Evolutionary conservation across 2,888 invertebrate species (phyloP).

Genomic region (Pegoplata infirma): DNA sequence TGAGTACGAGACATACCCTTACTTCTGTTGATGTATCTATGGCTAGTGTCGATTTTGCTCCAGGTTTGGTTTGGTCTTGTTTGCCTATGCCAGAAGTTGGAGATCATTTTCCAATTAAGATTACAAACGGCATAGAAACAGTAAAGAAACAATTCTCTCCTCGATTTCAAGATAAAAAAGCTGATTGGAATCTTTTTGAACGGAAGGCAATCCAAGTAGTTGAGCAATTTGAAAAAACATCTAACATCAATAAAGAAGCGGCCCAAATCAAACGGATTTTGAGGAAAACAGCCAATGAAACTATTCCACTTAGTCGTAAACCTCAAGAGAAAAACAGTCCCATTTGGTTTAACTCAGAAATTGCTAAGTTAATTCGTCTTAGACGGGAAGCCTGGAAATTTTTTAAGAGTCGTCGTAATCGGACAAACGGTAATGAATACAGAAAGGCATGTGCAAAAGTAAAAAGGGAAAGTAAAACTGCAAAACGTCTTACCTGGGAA

Average conservation of each 20-base stretch:
- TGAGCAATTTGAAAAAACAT: too few species aligned
- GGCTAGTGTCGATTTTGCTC: constrained; percentile 4
- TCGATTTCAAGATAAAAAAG: background rate
- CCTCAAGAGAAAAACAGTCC: background rate
- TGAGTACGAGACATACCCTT: constrained; percentile 2
- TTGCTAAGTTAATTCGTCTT: background rate
- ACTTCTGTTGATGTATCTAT: constrained; percentile 20
- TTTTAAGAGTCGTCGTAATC: background rate
- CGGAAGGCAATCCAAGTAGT: background rate
- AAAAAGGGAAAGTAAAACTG: background rate
- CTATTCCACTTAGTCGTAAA: background rate
- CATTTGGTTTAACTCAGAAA: constrained; percentile 14
- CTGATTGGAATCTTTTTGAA: background rate
- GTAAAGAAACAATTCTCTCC: constrained; percentile 1
- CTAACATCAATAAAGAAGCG: too few species aligned
- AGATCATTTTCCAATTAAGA: constrained; percentile 15
- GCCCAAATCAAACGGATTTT: too few species aligned
- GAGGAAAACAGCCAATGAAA: too few species aligned
- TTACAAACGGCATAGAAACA: background rate
- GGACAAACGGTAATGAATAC: background rate
- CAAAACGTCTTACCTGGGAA: background rate
- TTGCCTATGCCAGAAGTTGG: constrained; percentile 3
- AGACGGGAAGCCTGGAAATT: background rate
- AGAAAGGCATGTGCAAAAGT: background rate
- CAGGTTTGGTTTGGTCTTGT: background rate